phyloP scores from a whole-genome alignment of 2,797 vertebrate genomes.

The Clarias platycephalus region DNA sequence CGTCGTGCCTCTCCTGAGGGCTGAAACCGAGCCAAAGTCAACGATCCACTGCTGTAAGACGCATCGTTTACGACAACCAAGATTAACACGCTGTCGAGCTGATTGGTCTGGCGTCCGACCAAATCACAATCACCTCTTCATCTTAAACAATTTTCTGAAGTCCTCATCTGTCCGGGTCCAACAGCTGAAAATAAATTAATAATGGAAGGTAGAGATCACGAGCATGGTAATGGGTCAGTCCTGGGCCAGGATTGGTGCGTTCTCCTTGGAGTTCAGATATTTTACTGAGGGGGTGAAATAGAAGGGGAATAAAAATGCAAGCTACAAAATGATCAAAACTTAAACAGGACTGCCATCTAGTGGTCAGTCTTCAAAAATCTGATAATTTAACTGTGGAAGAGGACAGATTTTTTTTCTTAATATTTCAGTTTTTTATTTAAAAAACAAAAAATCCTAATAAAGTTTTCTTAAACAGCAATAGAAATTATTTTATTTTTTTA shows the following conservation, averaged over 20 bases:
- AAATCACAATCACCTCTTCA: constrained; percentile 35
- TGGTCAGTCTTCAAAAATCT: not conserved
- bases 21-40: constrained; percentile 43
- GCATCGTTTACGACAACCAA: constrained; percentile 31
- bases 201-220: not conserved
- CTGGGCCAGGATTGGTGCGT: not conserved
- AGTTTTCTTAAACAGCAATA: not conserved
- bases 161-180: not conserved
- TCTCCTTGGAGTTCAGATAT: not conserved
- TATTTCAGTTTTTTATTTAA: not conserved
- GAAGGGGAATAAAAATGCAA: not conserved
- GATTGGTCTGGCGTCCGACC: constrained; percentile 41
- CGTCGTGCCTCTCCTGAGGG: constrained; percentile 30
- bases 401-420: not conserved
- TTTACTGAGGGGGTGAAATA: not conserved
- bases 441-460: too few species aligned
- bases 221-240: not conserved
- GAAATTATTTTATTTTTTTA: too few species aligned
- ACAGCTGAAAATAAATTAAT: not conserved
- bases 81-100: constrained; percentile 54
- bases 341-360: constrained; percentile 33
- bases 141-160: not conserved
- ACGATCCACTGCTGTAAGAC: constrained; percentile 19
- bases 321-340: not conserved
- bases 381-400: not conserved